Evolutionary conservation across 92 coral and sea anemone genomes (phyloP), one percentile per base, ranked within the genome.

Genomic region (Anthopleura xanthogrammica): DNA sequence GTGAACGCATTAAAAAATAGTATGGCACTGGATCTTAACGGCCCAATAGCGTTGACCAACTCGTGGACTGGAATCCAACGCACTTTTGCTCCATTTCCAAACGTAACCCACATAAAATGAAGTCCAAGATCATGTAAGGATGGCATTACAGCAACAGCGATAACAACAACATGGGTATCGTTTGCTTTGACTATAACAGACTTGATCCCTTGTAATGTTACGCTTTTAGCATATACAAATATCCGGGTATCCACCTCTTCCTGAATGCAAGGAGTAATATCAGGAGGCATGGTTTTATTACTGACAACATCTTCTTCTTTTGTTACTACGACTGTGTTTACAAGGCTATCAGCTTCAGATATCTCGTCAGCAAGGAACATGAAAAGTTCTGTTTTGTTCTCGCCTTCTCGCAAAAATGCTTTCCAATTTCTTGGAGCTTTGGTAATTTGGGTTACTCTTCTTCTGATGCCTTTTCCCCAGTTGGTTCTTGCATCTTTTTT

Each of bases 301-400:
- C 43, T 36, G 13, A 71, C 23, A 23, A 56, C 85, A 41, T 88
- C 85, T 79, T 79, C 88, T 24, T 52, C 88, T n/a, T 42, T 58
- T 7, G 91, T 84, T 16, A 84, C 82, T 0, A 84, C 57, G 60
- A 79, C 88, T 17, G 66, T 70, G 80, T 77, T 77, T 76, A 39
- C 70, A 17, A 62, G 70, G 29, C 29, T 66, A 54, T 78, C 17
- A 76, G 24, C 22, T 41, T 56, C 22, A 82, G 90, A 17, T 83
- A 86, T 62, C 70, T 20, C 10, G 39, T 82, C 88, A 50, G 88
- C 93, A 60, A 90, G 90, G 78, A 83, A 87, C 52, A 74, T 10
- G 83, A 87, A 83, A n/a, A 83, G 88, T 54, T 80, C 86, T 52
- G 82, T 87, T 54, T 87, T 88, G 86, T 87, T 90, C 54, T 80